Percentiles rank a stretch among this genome's conserved stretches.
Evolutionary conservation across 2,888 invertebrate genomes (phyloP).

Genomic region (Drosophila crucigera): DNA sequence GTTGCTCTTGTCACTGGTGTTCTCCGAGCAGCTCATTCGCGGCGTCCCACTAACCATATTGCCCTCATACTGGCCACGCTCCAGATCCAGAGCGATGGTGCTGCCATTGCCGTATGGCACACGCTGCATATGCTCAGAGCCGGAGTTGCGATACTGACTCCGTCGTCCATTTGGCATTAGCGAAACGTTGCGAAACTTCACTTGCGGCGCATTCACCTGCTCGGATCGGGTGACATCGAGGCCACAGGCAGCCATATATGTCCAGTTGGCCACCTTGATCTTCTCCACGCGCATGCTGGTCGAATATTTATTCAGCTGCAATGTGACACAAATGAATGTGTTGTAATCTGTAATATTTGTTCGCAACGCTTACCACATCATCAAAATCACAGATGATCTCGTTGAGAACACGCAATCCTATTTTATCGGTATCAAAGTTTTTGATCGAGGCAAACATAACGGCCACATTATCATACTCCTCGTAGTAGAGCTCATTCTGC

Average conservation of each 20-base stretch:
- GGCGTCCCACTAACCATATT: constrained; percentile 50
- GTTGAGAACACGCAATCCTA: constrained; percentile 91
- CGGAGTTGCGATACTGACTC: constrained; percentile 71
- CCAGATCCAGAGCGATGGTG: constrained; percentile 63
- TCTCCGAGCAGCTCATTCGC: constrained; percentile 38
- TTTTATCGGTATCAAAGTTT: constrained; percentile 90
- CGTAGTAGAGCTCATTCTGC: constrained; percentile 92
- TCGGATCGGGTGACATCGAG: constrained; percentile 90
- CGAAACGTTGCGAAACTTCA: constrained; percentile 80
- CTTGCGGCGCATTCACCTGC: constrained; percentile 85
- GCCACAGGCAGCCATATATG: constrained; percentile 99
- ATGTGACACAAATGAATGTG: neutral
- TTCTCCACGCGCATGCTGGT: constrained; percentile 93
- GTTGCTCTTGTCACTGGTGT: constrained; percentile 82
- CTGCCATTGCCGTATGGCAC: constrained; percentile 66
- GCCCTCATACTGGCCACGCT: constrained; percentile 77
- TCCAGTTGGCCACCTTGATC: constrained; percentile 98
- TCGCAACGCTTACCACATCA: constrained; percentile 87
- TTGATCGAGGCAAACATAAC: constrained; percentile 98
- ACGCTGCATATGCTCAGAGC: constrained; percentile 59
- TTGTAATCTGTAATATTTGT: neutral
- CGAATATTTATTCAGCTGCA: constrained; percentile 87
- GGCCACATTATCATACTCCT: constrained; percentile 94
- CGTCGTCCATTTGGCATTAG: constrained; percentile 82
- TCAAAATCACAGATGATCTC: constrained; percentile 97